Evolutionary conservation across 2,113 vertebrate species (phyloP).

Genomic region (Euleptes europaea): DNA sequence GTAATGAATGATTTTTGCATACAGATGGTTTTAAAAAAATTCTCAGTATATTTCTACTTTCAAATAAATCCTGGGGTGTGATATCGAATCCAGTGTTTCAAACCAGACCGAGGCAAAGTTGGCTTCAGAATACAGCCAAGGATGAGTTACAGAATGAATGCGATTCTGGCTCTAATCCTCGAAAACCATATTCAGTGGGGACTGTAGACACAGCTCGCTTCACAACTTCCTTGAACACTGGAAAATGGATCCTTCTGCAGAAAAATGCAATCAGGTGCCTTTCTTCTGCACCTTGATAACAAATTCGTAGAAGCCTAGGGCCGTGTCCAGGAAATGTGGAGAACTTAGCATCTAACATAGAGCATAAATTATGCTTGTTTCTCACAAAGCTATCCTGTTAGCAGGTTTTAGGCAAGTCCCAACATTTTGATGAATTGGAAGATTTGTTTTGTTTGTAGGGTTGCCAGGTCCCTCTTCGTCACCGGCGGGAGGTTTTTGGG

Average conservation of each 20-base stretch:
- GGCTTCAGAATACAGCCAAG: slow-evolving; percentile 45
- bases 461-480: no score
- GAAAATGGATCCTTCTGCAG: slow-evolving; percentile 19
- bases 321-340: not conserved
- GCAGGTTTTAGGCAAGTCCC: not conserved
- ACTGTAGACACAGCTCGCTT: not conserved
- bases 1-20: slow-evolving; percentile 47
- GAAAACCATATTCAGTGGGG: slow-evolving; percentile 41
- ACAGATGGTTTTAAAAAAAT: slow-evolving; percentile 56
- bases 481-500: no score
- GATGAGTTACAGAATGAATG: slow-evolving; percentile 57
- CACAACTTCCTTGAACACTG: slow-evolving; percentile 25
- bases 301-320: not conserved
- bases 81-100: slow-evolving; percentile 63
- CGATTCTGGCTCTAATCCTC: slow-evolving; percentile 63
- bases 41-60: slow-evolving; percentile 63
- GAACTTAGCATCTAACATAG: not conserved
- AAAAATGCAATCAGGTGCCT: not conserved
- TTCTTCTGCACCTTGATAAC: not conserved
- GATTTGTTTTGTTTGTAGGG: no score
- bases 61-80: slow-evolving; percentile 65
- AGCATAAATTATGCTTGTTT: not conserved
- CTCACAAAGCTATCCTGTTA: not conserved
- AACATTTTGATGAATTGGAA: not conserved
- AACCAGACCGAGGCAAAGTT: slow-evolving; percentile 52